Evolutionary conservation across 2,888 invertebrate species (phyloP), one percentile per base, ranked within the genome.

Genomic region (Liopterus haemorrhoidalis): DNA sequence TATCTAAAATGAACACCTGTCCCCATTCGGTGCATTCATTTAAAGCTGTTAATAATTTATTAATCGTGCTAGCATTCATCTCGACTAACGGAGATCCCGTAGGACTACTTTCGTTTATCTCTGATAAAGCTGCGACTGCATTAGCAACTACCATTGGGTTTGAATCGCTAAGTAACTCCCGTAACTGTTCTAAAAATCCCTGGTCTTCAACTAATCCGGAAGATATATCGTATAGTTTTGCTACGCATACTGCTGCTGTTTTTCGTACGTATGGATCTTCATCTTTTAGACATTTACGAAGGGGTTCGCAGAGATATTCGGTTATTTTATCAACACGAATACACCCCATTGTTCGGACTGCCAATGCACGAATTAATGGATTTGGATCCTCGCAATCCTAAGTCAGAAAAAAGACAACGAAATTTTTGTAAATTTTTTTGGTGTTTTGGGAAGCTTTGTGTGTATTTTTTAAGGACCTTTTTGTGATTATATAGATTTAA

Each of bases 121-220:
- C 99, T 0, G 95, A 93, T 8, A 99, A 75, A 0, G 99, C 96
- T 1, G 99, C 99, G 0, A 99, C 97, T 0, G 95, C 95, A 70
- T 99, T 99, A 1, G 99, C 99, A 1, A 99, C 99, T 22, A 96
- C 99, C 99, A 99, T 99, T 1, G 99, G 99, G 71, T 99, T 99
- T 1, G 97, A 97, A 70, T 99, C 99, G 35, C 96, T 96, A 25
- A 99, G 72, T 39, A 99, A 73, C 69, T 99, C 99, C 66, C 94
- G 93, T 18, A 99, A 70, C 60, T 96, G 91, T 66, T 99, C 97
- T 53, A 99, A 73, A 68, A 99, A 99, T 20, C 96, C 97, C 76
- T 99, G 88, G 57, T 87, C 87, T 59, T 75, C 74, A 4, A 75
- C 75, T 12, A 45, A 20, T 58, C 82, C 82, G 2, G 82, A 78